Evolutionary conservation across 2,888 invertebrate species (phyloP).

Genomic region (Boloria selene): DNA sequence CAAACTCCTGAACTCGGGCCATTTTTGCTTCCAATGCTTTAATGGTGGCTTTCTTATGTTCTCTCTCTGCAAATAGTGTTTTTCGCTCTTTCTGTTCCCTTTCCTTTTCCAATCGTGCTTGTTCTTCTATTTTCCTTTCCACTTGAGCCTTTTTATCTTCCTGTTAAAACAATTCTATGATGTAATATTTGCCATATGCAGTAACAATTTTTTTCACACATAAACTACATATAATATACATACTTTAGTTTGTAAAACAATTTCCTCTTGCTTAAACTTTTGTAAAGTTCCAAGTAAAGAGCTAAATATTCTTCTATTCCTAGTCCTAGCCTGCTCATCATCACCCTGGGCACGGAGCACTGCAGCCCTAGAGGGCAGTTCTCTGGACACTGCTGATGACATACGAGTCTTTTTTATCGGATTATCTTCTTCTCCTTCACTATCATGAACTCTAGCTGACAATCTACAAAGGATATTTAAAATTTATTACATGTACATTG

Average conservation of each 20-base stretch:
- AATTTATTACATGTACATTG: conserved; percentile 20
- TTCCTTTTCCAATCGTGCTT: conserved; percentile 93
- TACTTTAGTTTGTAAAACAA: conserved; percentile 90
- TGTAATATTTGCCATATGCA: background rate
- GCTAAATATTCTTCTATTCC: conserved; percentile 98
- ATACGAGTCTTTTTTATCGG: conserved; percentile 62
- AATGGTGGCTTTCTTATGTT: conserved; percentile 94
- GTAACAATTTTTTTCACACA: background rate
- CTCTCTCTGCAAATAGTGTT: conserved; percentile 91
- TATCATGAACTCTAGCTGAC: conserved; percentile 71
- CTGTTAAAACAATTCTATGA: conserved; percentile 45
- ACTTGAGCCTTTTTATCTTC: conserved; percentile 86
- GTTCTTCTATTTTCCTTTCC: conserved; percentile 96
- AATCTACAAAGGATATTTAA: conserved; percentile 48
- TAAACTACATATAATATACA: background rate
- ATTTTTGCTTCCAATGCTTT: conserved; percentile 95
- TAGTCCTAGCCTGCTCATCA: conserved; percentile 89
- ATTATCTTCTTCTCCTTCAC: conserved; percentile 77
- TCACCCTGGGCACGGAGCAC: conserved; percentile 88
- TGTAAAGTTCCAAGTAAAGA: conserved; percentile 96
- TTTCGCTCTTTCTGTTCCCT: conserved; percentile 90
- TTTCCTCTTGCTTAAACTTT: conserved; percentile 97
- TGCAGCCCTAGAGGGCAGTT: conserved; percentile 87
- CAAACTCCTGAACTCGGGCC: conserved; percentile 92
- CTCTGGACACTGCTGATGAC: conserved; percentile 90